Base-by-base conservation (phyloP, 2,888 invertebrate genomes). In the Muschampia plurimacula region DNA sequence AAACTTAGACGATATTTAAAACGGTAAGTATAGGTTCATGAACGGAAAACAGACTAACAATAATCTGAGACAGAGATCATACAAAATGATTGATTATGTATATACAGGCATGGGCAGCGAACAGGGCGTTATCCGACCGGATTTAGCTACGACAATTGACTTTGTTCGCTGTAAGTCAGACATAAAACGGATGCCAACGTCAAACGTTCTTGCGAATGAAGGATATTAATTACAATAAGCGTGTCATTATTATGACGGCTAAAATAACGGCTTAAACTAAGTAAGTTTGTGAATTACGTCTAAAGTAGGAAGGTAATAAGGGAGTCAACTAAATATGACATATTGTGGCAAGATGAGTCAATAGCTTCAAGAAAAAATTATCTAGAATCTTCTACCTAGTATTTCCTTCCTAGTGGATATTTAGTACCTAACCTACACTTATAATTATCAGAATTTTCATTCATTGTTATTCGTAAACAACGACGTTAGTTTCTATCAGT, bases 61-160 rank as follows among this genome's bases (percentile, higher is more conserved):
- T 13, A 49, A 49, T 13, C 49, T 49, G 13, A 49, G 13, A 52
- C 15, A 52, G 10, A 15, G 52, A 52, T 52, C 52, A 15, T 6
- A 52, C 52, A 52, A 52, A 52, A 15, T 52, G 52, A 52, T 52
- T 52, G 15, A 52, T 52, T 52, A 15, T 52, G n/a, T 15, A 15
- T 15, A 52, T 52, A 52, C 52, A n/a, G 52, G 44, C 10, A 39
- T 22, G 44, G 6, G 44, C 9, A 44, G 44, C 10, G 44, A 44
- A 44, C 7, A 44, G 62, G 41, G 41, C 62, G 41, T 62, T 41
- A 62, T 89, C 83, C 76, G 78, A 77, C 77, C 90, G 85, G 85
- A 90, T 90, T 88, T 91, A 91, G 89, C 87, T 79, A 83, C 88
- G 86, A 92, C 92, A 92, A 92, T 92, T 92, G 92, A 90, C 90